A percentile compares a stretch with the other conserved stretches of the same genome.
These are phyloP conservation scores for Antennarius striatus DNA, from an alignment of 2,113 vertebrate genomes.

Conservation along the genomic window DNA sequence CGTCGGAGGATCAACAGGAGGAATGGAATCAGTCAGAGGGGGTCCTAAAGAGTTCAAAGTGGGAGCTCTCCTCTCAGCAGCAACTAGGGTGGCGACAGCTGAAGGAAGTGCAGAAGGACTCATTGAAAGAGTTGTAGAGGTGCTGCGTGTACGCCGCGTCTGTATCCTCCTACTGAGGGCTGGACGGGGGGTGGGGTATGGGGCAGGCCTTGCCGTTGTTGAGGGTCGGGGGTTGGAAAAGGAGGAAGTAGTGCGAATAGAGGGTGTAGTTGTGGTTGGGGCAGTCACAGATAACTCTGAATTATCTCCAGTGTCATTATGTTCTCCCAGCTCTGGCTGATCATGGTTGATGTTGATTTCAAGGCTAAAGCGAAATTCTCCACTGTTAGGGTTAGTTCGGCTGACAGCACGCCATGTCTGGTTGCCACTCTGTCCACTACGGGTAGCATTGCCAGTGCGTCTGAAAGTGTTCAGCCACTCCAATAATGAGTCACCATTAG, in stretches of 20 bases:
- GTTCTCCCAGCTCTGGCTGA: constrained; percentile 82
- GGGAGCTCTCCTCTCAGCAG: constrained; percentile 62
- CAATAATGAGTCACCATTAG: constrained; percentile 88
- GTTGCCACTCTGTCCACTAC: constrained; percentile 93
- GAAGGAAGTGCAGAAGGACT: constrained; percentile 62
- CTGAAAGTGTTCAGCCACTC: constrained; percentile 93
- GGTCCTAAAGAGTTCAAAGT: constrained; percentile 61
- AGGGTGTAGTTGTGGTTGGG: constrained; percentile 47
- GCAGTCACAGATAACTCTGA: constrained; percentile 61
- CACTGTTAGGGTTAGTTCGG: constrained; percentile 91
- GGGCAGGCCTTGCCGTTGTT: constrained; percentile 55
- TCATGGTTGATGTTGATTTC: constrained; percentile 97
- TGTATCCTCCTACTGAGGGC: constrained; percentile 74
- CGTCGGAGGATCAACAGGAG: constrained; percentile 50
- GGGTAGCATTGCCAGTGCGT: constrained; percentile 90
- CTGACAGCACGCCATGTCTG: constrained; percentile 96
- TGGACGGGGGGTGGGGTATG: constrained; percentile 68
- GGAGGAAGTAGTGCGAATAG: constrained; percentile 58
- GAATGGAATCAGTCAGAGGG: constrained; percentile 48
- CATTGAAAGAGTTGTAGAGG: constrained; percentile 61
- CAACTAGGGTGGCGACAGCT: constrained; percentile 50
- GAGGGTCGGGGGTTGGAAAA: constrained; percentile 53
- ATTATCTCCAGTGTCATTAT: constrained; percentile 69
- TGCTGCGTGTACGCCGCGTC: constrained; percentile 84
- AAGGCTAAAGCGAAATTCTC: constrained; percentile 93